Evolutionary conservation across 2,888 invertebrate genomes (phyloP).

Genomic region (Scotopteryx bipunctaria): DNA sequence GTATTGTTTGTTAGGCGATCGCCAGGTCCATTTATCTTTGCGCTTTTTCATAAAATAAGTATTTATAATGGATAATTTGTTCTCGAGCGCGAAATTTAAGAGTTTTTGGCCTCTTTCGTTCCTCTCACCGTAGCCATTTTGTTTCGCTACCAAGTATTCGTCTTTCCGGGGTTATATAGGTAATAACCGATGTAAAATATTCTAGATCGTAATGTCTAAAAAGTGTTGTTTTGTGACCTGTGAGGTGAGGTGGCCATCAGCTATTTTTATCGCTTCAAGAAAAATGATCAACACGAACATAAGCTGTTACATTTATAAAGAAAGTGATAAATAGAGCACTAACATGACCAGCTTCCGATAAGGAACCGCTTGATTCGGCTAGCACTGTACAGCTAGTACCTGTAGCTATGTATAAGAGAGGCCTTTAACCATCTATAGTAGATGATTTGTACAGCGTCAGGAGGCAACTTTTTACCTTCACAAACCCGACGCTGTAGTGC

Average conservation of each 20-base stretch:
- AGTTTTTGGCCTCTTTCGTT: constrained; percentile 9
- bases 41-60: constrained; percentile 13
- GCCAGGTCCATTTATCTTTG: constrained; percentile 17
- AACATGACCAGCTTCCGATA: background rate
- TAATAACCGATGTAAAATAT: background rate
- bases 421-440: too few species aligned
- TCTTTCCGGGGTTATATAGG: constrained; percentile 1
- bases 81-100: constrained; percentile 4
- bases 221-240: constrained; percentile 40
- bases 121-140: constrained; percentile 1
- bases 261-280: constrained; percentile 39
- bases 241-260: constrained; percentile 46
- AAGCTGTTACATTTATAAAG: constrained; percentile 11
- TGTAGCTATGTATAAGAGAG: too few species aligned
- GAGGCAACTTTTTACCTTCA: too few species aligned
- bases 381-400: too few species aligned
- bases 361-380: too few species aligned
- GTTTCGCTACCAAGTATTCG: constrained; percentile 13
- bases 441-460: too few species aligned
- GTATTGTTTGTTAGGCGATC: constrained; percentile 2
- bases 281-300: constrained; percentile 36
- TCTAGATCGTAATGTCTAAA: constrained; percentile 41
- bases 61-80: constrained; percentile 9
- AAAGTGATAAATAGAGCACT: constrained; percentile 6
- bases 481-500: too few species aligned